Base-by-base conservation (phyloP, 2,888 invertebrate species). In the Acanthococcus lagerstroemiae region DNA sequence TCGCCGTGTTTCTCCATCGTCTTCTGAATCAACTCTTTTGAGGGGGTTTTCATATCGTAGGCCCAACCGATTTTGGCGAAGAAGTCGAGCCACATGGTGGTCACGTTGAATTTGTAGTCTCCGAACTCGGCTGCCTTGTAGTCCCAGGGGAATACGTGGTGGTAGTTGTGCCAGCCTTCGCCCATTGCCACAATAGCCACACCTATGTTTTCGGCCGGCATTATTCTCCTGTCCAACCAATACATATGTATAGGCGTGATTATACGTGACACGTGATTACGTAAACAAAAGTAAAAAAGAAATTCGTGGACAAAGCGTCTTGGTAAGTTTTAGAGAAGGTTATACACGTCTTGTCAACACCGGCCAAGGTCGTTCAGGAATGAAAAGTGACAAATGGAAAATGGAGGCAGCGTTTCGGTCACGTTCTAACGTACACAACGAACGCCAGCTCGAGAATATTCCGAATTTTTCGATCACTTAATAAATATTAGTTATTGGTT, bases 141-240 rank as follows among this genome's bases (percentile, higher is more conserved):
- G 76, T 94, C 94, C 86, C 90, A 90, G 0, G 93, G 93, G 77
- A 94, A 94, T 0, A 87, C 86, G 77, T 94, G 94, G 75, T 94
- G 94, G 76, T 90, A 94, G 78, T 94, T 94, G 78, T 94, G 94
- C 88, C 90, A 95, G 4, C 94, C 94, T 76, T 91, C 91, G 0
- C 91, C 91, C 77, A 88, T 79, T 0, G 89, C 84, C 22, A 85
- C 73, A 0, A 87, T 72, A 0, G 90, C 83, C 0, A 93, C 91
- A 1, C 80, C 77, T 70, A 81, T 79, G 74, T 89, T 92, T 77
- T 94, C 86, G 0, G 82, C 79, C 0, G 94, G 91, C 75, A 84
- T 87, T 72, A 94, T 87, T 74, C 80, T 78, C 71, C 90, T 88
- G 77, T 52, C 74, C 73, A 67, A 45, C n/a, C n/a, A n/a, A n/a